Base-by-base conservation (phyloP, 2,113 vertebrate species). In the Lepisosteus oculatus region DNA sequence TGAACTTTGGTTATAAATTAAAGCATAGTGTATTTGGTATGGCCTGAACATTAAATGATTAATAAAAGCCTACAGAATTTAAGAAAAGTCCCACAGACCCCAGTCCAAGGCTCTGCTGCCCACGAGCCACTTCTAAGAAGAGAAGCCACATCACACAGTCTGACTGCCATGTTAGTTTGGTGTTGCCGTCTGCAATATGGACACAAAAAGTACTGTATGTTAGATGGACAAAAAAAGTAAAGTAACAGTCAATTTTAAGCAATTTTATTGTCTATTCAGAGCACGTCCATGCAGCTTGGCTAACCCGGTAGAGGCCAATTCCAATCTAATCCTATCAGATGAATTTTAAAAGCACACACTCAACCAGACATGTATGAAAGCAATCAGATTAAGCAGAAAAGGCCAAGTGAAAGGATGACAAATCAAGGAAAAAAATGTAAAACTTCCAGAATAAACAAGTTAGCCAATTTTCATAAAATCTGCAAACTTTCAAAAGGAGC, bases 61-160 rank as follows among this genome's bases (percentile, higher is more conserved):
- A 85, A 87, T 80, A 78, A 75, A 29, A 89, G 85, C 90, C 91
- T 94, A 91, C 80, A 86, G 77, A 93, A 92, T 92, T 90, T 83
- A 93, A 91, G 76, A 87, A 91, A 95, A 94, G 80, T 91, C 94
- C 93, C 94, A 99, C 96, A 93, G 92, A 98, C 97, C 96, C 97
- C 97, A 88, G 95, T 99, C 97, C 97, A 99, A 94, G 97, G 97
- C 95, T 99, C 97, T 91, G 96, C 94, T 77, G 97, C 95, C 97
- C 97, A 99, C 94, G 97, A 98, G 91, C 97, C 97, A 94, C 97
- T 98, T 96, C 97, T 97, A 95, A 99, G 97, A 92, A 99, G 97
- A 95, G 97, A 98, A 93, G 97, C 97, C 96, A 99, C 97, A 96
- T 98, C 97, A 94, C 96, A 99, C 91, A 99, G 97, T 97, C 97